These are phyloP conservation scores for Brienomyrus longianalis DNA, from an alignment of 2,113 vertebrate genomes.

Conservation along the genomic window DNA sequence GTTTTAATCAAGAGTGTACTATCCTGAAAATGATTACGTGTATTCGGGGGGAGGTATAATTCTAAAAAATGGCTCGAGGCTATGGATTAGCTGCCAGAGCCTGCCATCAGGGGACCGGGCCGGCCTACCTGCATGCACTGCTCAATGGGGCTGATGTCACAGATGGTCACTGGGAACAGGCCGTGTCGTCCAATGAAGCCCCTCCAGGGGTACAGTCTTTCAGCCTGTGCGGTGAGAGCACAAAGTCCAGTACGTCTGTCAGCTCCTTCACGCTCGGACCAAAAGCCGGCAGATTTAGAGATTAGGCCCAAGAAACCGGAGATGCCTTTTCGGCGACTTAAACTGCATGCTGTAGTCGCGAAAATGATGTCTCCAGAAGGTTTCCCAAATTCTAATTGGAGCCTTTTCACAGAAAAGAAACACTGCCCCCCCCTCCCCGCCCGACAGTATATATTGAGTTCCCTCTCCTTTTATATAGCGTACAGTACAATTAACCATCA, in stretches of 20 bases:
- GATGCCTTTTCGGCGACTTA: not conserved
- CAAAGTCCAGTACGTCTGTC: not conserved
- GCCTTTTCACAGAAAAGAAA: not conserved
- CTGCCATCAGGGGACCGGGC: not conserved
- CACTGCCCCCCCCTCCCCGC: not conserved
- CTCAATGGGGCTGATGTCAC: conserved; percentile 55
- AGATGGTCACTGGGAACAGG: conserved; percentile 51
- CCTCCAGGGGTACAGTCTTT: conserved; percentile 62
- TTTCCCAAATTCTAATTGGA: not conserved
- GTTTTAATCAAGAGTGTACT: not conserved
- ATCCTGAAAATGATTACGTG: not conserved
- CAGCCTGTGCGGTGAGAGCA: conserved; percentile 44
- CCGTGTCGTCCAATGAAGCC: conserved; percentile 54
- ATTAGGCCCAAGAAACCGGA: not conserved
- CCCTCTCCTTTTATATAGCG: not conserved
- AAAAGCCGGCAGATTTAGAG: not conserved
- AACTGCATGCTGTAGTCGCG: not conserved
- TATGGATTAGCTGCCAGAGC: not conserved
- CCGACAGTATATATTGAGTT: not conserved
- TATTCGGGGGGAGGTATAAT: not conserved
- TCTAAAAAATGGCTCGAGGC: not conserved
- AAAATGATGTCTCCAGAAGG: not conserved
- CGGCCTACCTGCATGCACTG: conserved; percentile 60
- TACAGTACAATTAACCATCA: not conserved
- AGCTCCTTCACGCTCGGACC: not conserved